Evolutionary conservation across 2,113 vertebrate species (phyloP), one percentile per base, ranked within the genome.

Genomic region (Leucoraja erinaceus): DNA sequence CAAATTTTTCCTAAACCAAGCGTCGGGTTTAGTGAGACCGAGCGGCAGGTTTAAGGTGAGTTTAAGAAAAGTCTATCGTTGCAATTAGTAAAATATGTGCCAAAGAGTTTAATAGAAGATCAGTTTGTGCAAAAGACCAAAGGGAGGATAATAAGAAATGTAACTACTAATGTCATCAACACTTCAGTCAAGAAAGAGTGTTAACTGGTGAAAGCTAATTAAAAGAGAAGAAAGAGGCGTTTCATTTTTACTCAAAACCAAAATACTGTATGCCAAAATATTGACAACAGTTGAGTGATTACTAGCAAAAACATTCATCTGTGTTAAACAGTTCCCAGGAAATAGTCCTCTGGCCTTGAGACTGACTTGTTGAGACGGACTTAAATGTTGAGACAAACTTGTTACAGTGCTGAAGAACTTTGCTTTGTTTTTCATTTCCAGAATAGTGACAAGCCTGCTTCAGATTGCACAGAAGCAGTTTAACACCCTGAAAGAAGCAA

Each of bases 401-500:
- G 59, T 88, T 28, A 7, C 12, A 7, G 9, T 14, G 16, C n/a
- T 8, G 63, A 12, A 63, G 28, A n/a, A 86, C 22, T 83, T 68
- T 83, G 81, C 83, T 61, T 31, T 59, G 2, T 47, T 70, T 91
- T 47, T 20, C 68, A 91, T 12, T 54, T 72, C 14, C 18, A 91
- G 90, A 68, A 28, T 91, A 54, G 33, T 91, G 63, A 91, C 33
- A 5, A 91, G 31, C 22, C 90, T 91, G 68, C 90, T 91, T 18
- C 90, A 91, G 38, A 28, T 91, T 38, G 90, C 54, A 54, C 90
- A 38, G 16, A 91, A 54, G 22, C 90, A 91, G 31, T 91, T 91
- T 28, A 12, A 38, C 22, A 47, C 10, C 0, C 90, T 91, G 90
- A 54, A 72, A 54, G 90, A 72, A 72, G 66, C 68, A 12, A 9